Percentiles rank a stretch among this genome's conserved stretches.
Evolutionary conservation across 2,113 vertebrate genomes (phyloP).

Genomic region (Sisor rabdophorus): DNA sequence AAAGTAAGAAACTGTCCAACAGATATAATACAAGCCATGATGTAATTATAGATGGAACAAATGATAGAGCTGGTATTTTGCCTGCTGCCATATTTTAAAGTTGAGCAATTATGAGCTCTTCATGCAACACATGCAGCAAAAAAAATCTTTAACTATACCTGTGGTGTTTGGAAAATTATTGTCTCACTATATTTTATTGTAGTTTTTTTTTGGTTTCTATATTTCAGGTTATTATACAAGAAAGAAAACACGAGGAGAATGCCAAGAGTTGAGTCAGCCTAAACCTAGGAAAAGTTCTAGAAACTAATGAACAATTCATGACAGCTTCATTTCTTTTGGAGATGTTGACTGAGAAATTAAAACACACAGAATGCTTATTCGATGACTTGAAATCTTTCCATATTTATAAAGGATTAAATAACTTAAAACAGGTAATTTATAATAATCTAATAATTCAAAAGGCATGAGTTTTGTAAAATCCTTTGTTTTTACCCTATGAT

Average conservation of each 20-base stretch:
- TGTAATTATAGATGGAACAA: background rate
- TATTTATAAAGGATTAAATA: conserved; percentile 6
- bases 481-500: background rate
- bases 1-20: background rate
- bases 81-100: background rate
- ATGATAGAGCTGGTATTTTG: background rate
- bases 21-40: background rate
- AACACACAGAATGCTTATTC: conserved; percentile 16
- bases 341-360: conserved; percentile 17
- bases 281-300: conserved; percentile 34
- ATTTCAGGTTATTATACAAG: conserved; percentile 18
- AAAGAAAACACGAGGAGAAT: conserved; percentile 16
- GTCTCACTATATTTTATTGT: background rate
- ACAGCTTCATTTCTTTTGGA: conserved; percentile 30
- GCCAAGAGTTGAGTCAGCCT: conserved; percentile 31
- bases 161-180: conserved; percentile 9
- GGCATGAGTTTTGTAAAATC: conserved; percentile 1
- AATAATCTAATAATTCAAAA: background rate
- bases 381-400: conserved; percentile 8
- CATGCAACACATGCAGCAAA: background rate
- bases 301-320: conserved; percentile 24
- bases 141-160: background rate
- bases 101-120: background rate
- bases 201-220: conserved; percentile 5
- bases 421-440: conserved; percentile 1